Base-by-base conservation (phyloP, 30 jellyfish, hydroid and myxozoan species). In the Aurelia sp. region DNA sequence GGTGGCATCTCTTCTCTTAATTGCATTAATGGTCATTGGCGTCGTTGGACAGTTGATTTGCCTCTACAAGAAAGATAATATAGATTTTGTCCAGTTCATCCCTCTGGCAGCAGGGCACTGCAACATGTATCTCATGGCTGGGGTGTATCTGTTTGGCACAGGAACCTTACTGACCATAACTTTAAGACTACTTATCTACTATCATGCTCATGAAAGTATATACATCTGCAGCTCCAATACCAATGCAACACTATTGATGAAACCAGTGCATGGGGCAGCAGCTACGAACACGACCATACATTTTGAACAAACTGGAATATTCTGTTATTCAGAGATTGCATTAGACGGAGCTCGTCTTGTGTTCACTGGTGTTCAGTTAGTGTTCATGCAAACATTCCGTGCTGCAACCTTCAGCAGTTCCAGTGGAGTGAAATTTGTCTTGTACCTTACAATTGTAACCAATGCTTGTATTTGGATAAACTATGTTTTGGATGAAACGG, bases 121-220 rank as follows among this genome's bases (percentile, higher is more conserved):
- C 11, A 83, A 73, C 51, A 51, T 69, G 31, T 83, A 83, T 40
- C 79, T 83, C 13, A 70, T 83, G 86, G 86, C 80, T 53, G 92
- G 92, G 8, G 80, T 83, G 44, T 83, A 83, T 50, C 73, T 73
- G 62, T 83, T 83, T 64, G 92, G 92, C 41, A 71, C 80, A 7
- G 92, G 92, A 21, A 60, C 92, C n/a, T 79, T 83, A 15, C 13
- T 67, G 19, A 51, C 83, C 40, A 68, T 68, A n/a, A 7, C 31
- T 17, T 50, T 81, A 37, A 73, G 83, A 22, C 52, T 81, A 16
- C 84, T 40, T 15, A 53, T 66, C 15, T 81, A 81, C 79, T 81
- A 81, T 55, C 83, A 67, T 55, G 90, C 76, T 17, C 70, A 55
- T 21, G 83, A 81, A 81, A 3, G 11, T 15, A 35, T 81, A 13